phyloP scores from a whole-genome alignment of 1,140 invertebrate genomes.

The Trichogramma pretiosum region DNA sequence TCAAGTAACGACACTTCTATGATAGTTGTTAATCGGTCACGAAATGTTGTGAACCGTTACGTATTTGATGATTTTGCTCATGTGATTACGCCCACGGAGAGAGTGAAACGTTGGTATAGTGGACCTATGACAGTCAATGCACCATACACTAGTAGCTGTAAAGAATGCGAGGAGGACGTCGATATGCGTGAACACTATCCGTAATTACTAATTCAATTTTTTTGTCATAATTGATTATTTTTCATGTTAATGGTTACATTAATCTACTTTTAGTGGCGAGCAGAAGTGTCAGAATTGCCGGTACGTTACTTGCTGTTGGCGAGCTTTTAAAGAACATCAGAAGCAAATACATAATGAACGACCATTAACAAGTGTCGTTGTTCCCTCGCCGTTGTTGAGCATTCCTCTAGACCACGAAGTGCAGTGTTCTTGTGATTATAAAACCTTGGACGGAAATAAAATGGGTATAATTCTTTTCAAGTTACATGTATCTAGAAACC shows the following conservation, averaged over 20 bases:
- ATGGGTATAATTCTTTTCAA: conserved; percentile 27
- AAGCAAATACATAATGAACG: conserved; percentile 52
- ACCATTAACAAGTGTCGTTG: conserved; percentile 47
- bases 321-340: conserved; percentile 62
- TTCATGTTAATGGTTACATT: conserved; percentile 10
- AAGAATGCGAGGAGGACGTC: conserved; percentile 62
- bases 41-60: conserved; percentile 45
- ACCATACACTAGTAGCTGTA: conserved; percentile 43
- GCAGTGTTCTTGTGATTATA: conserved; percentile 67
- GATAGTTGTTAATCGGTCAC: conserved; percentile 38
- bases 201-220: conserved; percentile 45
- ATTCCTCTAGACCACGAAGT: conserved; percentile 51
- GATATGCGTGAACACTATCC: conserved; percentile 58
- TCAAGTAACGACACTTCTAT: conserved; percentile 32
- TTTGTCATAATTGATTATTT: conserved; percentile 15
- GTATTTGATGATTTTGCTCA: conserved; percentile 23
- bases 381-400: conserved; percentile 42
- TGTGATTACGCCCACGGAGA: conserved; percentile 24
- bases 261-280: conserved; percentile 51
- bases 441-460: conserved; percentile 53
- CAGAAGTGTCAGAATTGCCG: conserved; percentile 65
- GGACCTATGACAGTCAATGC: conserved; percentile 33
- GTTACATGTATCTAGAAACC: not conserved
- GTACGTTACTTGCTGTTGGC: conserved; percentile 66
- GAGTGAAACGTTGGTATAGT: conserved; percentile 33